Evolutionary conservation across 2,888 invertebrate species (phyloP), one percentile per base, ranked within the genome.

Genomic region (Drosophila tanythrix): DNA sequence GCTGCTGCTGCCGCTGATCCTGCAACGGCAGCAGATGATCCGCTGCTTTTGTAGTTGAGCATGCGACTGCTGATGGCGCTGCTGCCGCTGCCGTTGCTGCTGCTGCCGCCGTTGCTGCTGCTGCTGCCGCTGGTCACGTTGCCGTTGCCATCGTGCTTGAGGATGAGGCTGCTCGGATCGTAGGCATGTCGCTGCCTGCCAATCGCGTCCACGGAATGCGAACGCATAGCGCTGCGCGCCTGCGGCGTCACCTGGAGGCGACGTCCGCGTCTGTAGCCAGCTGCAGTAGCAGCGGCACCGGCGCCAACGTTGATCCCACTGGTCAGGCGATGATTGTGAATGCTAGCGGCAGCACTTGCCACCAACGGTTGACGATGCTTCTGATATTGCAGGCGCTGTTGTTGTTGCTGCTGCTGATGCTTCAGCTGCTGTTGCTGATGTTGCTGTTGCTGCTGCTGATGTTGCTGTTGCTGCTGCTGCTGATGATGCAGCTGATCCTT

Each of bases 131-230:
- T 80, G 48, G 89, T 87, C 13, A 82, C 78, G 43, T 90, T 90
- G 38, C 88, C 85, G 55, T 87, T 84, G 48, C 91, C 91, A 31
- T 92, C 92, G 71, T 92, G 92, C 73, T 92, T 92, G 6, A 92
- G 82, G 63, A 92, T 84, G n/a, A 92, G 77, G 75, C 91, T 91
- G 71, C 91, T 87, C 33, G 92, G 91, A 81, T 92, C 92, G 51
- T 92, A 91, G 65, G 83, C 85, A 33, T 76, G 80, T 50, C 76
- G 82, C 67, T 90, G 87, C 31, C 92, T 91, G 70, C 92, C 92
- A 75, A 93, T 92, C 74, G 93, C 92, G 73, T 93, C 93, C 62
- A 93, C 92, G 27, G 93, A 93, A 82, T 93, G 93, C 25, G 93
- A 93, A 65, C 93, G 91, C 66, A 90, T 59, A 68, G 87, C 90